Conservation (phyloP, 1,140 invertebrate genomes). For the Lucilia sericata region DNA sequence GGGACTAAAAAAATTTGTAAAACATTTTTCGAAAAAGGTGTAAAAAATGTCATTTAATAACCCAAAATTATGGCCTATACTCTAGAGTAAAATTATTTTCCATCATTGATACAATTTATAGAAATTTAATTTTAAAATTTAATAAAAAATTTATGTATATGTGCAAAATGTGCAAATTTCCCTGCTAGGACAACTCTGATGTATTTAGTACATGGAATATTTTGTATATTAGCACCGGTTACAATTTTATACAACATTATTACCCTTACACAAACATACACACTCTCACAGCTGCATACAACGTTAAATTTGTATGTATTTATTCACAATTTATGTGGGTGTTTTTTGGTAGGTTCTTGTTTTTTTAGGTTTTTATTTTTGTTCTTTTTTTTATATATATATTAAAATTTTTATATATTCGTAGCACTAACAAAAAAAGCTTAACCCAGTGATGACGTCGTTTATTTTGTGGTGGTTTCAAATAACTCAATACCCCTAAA, state of each 20-base stretch:
- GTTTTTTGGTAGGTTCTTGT: conserved; percentile 17
- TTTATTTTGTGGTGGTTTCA: conserved; percentile 2
- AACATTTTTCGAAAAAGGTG: no score
- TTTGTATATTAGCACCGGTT: conserved; percentile 30
- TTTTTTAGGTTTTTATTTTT: not conserved
- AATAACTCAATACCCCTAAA: conserved; percentile 5
- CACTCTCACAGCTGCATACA: not conserved
- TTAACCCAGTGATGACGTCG: conserved; percentile 40
- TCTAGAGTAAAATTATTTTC: no score
- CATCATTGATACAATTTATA: no score
- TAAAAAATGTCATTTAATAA: no score
- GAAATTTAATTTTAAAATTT: no score
- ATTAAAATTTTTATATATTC: conserved; percentile 1
- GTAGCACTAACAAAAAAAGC: not conserved
- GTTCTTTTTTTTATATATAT: conserved; percentile 19
- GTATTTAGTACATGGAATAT: not conserved
- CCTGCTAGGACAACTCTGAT: no score
- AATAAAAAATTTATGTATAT: no score
- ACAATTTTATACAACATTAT: conserved; percentile 16
- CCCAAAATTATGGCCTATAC: no score
- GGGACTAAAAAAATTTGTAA: no score
- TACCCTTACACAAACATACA: not conserved
- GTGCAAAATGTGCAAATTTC: no score
- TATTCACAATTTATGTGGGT: conserved; percentile 8
- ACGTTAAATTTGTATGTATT: not conserved